Conservation (phyloP, 2,797 vertebrate genomes). For the Acropternis orthonyx region DNA sequence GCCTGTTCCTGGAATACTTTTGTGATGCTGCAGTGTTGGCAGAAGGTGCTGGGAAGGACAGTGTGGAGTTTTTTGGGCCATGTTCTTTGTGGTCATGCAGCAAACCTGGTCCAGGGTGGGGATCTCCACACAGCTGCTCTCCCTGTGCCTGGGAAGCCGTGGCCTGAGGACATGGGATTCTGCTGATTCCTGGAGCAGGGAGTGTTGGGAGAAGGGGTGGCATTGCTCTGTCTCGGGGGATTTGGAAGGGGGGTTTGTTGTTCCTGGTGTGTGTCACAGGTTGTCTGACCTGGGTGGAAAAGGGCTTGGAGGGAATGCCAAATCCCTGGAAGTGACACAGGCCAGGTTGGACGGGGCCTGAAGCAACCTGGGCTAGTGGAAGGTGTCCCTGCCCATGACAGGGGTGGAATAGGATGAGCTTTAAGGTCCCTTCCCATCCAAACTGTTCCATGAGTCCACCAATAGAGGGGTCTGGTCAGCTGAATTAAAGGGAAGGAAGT, state of each 20-base stretch:
- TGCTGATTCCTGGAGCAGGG: neutral
- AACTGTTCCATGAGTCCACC: neutral
- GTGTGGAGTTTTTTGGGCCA: neutral
- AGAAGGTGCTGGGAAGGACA: neutral
- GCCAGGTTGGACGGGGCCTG: neutral
- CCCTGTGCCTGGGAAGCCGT: neutral
- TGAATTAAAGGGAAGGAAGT: neutral
- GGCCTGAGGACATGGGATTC: neutral
- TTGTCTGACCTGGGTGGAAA: neutral
- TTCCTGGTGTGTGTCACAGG: neutral
- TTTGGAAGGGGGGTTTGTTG: neutral
- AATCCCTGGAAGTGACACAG: neutral
- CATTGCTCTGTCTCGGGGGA: neutral
- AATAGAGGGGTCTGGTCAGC: rapidly evolving
- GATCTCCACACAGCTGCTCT: neutral
- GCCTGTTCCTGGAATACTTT: neutral
- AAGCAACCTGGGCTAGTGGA: neutral
- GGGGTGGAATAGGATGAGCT: neutral
- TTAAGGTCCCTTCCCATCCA: neutral
- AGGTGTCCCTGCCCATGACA: neutral
- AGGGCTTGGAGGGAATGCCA: neutral
- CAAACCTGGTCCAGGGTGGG: neutral
- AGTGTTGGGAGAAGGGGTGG: neutral
- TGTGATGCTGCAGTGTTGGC: neutral
- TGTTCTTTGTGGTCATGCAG: rapidly evolving